These are phyloP conservation scores for Capitella teleta DNA, from an alignment of 1,140 invertebrate genomes.

Conservation along the genomic window DNA sequence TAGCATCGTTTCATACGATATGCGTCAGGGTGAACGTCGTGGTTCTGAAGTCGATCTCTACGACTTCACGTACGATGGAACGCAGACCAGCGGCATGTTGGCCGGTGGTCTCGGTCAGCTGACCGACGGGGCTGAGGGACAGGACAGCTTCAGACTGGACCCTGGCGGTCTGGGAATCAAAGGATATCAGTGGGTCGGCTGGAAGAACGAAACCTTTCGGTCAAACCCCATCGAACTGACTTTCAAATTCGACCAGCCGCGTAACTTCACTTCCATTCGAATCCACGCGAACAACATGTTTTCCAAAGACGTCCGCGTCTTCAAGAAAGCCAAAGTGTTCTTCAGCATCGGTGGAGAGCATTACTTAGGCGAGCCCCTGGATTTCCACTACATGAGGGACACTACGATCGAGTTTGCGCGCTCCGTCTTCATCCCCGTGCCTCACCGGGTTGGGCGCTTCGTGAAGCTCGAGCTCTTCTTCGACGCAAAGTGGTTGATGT, in stretches of 20 bases:
- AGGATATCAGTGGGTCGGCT: conserved; percentile 81
- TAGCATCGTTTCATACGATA: conserved; percentile 67
- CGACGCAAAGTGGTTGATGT: conserved; percentile 73
- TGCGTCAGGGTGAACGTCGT: conserved; percentile 67
- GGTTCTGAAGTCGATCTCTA: conserved; percentile 68
- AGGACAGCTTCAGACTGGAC: conserved; percentile 67
- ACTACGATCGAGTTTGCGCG: conserved; percentile 68
- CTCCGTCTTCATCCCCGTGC: conserved; percentile 71
- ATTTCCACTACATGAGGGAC: conserved; percentile 62
- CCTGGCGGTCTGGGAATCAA: conserved; percentile 53
- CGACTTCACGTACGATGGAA: conserved; percentile 86
- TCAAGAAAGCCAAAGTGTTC: conserved; percentile 52
- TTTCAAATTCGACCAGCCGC: conserved; percentile 75
- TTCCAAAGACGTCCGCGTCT: conserved; percentile 54
- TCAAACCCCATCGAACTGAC: conserved; percentile 34
- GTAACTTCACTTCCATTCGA: conserved; percentile 73
- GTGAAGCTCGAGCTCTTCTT: conserved; percentile 71
- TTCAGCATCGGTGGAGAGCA: conserved; percentile 62
- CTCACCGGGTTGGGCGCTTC: conserved; percentile 68
- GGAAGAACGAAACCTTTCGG: conserved; percentile 60
- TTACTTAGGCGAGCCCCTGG: conserved; percentile 61
- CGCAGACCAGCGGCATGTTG: conserved; percentile 36
- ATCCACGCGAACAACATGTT: conserved; percentile 68
- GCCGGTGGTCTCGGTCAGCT: conserved; percentile 74
- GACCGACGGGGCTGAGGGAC: conserved; percentile 58